Evolutionary conservation across 2,888 invertebrate species (phyloP), one percentile per base, ranked within the genome.

Genomic region (Sympetrum striolatum): DNA sequence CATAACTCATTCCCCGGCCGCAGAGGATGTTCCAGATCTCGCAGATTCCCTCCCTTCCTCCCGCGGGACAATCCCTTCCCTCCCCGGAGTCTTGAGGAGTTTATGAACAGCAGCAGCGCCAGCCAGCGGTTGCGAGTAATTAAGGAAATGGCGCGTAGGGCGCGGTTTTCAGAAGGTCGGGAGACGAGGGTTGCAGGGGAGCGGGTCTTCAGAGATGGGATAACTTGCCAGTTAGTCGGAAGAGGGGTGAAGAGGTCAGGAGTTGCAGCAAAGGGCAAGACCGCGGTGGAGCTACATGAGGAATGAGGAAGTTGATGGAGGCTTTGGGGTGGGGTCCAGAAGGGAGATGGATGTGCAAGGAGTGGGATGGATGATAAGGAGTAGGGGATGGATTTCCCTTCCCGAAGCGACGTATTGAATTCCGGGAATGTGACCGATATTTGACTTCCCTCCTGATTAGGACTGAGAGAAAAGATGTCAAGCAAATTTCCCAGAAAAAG

Each of bases 51-150:
- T 44, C 14, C 14, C 6, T 6, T 6, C 25, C 81, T 35, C 82
- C 58, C 31, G 25, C 5, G 53, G 44, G 53, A 53, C n/a, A 18
- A 6, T 2, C 53, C 53, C 60, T 8, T 22, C 86, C 81, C 58
- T 15, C 31, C 8, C 58, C 86, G 25, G 35, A 53, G 86, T 86
- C 60, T 53, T 53, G 53, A 53, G 73, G 86, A 86, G 86, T 86
- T 86, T 86, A 86, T 86, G 86, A 86, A 86, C 86, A 86, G 86
- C 37, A 53, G 81, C 48, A 60, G 86, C 60, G 86, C 86, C 86
- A 86, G 86, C 35, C 86, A 86, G 86, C 58, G 86, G 86, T 86
- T 86, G 86, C 86, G 37, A 86, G 86, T 86, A 86, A 86, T 86
- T 86, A 86, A 86, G 86, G 86, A 86, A 86, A 86, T 86, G 64